These are phyloP conservation scores for Drosophila paranaensis DNA, from an alignment of 2,888 invertebrate genomes.

Conservation along the genomic window DNA sequence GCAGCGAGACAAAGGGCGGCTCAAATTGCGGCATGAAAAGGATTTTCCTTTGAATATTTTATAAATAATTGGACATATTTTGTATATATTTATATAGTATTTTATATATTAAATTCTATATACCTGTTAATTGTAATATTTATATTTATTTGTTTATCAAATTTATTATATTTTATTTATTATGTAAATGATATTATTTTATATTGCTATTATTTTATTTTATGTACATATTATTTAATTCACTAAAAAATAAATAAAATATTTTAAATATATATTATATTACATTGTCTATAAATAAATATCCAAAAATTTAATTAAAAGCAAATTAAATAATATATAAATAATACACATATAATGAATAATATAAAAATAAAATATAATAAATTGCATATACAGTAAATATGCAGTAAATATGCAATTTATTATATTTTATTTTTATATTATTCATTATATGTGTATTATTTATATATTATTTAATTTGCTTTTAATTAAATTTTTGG, in stretches of 20 bases:
- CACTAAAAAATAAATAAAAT: neutral
- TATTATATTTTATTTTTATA: neutral
- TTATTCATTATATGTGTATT: neutral
- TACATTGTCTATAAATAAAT: too few species aligned
- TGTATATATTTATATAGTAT: neutral
- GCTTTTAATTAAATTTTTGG: too few species aligned
- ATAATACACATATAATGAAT: too few species aligned
- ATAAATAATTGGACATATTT: neutral
- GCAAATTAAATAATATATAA: neutral
- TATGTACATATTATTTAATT: neutral
- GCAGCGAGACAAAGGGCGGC: conserved; percentile 52
- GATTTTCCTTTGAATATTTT: neutral
- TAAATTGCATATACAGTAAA: too few species aligned
- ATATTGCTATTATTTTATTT: neutral
- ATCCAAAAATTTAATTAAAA: too few species aligned
- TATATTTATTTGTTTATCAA: neutral
- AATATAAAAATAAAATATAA: neutral
- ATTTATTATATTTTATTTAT: neutral
- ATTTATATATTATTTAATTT: neutral
- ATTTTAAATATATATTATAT: neutral
- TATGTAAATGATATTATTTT: neutral
- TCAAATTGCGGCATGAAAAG: conserved; percentile 3
- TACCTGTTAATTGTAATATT: neutral
- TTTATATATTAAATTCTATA: neutral
- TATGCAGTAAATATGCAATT: too few species aligned